Percentiles rank a stretch among this genome's conserved stretches.
phyloP scores from a whole-genome alignment of 1,140 invertebrate species.

The Heliothis virescens region DNA sequence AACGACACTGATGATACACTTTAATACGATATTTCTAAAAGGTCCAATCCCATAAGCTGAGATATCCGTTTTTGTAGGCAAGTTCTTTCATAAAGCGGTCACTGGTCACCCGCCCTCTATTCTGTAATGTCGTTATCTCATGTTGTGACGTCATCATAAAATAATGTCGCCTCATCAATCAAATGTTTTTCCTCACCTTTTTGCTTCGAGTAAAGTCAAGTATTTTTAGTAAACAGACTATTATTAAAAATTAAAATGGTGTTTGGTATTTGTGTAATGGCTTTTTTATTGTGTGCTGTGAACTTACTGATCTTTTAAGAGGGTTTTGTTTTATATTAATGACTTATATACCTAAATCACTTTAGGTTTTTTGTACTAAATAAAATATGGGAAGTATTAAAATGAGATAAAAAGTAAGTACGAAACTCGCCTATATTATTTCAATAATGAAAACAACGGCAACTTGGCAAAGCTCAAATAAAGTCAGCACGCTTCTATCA shows the following conservation, averaged over 20 bases:
- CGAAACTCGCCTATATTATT: no score
- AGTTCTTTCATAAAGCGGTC: slow-evolving; percentile 32
- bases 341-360: no score
- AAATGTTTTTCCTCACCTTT: slow-evolving; percentile 48
- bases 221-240: slow-evolving; percentile 23
- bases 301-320: background rate
- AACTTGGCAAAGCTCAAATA: no score
- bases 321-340: no score
- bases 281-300: no score
- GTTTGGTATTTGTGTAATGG: background rate
- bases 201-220: background rate
- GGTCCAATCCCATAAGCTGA: slow-evolving; percentile 23
- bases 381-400: background rate
- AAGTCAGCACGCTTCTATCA: no score
- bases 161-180: slow-evolving; percentile 47
- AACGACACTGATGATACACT: background rate
- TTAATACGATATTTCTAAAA: slow-evolving; percentile 9
- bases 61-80: slow-evolving; percentile 8
- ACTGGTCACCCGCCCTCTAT: slow-evolving; percentile 23
- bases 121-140: slow-evolving; percentile 44
- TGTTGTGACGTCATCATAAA: slow-evolving; percentile 49
- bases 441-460: no score
- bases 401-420: no score
- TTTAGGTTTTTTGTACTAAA: background rate
- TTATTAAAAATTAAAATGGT: background rate